Evolutionary conservation across 2,797 vertebrate genomes (phyloP), one percentile per base, ranked within the genome.

Genomic region (Danio tinwini): DNA sequence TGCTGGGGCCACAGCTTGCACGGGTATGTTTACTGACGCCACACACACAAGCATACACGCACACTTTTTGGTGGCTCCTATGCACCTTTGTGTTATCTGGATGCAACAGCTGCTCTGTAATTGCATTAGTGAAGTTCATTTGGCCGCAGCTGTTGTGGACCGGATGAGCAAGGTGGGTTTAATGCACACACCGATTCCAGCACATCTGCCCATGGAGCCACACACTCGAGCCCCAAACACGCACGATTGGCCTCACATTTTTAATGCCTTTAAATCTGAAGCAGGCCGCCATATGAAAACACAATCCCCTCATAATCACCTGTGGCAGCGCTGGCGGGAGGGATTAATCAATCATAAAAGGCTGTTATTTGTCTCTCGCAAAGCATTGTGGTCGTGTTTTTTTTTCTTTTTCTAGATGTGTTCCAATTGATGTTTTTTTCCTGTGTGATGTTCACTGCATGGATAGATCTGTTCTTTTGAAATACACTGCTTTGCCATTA

Each of bases 1-100:
- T 65, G 83, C 91, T 89, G 86, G 89, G 91, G 92, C 91, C 90
- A 86, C 87, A 86, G 86, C 90, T 92, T 92, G 92, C 85, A 82
- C 78, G 86, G 88, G 91, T 93, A 90, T 90, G 88, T 91, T 89
- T 89, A 89, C 89, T 52, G 87, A 91, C 86, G 84, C 82, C 76
- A 52, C 75, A 7, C 81, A 13, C 76, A 76, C 82, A 81, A 71
- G 63, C 42, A 53, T 56, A 72, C 77, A 68, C 52, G 61, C 2
- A 58, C 50, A n/a, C 65, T 53, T 19, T 16, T 42, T 5, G 7
- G 67, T 13, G 17, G 52, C 52, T 72, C 42, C 12, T 29, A 56
- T 47, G 4, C 70, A 74, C 82, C 76, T 68, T 74, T 77, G 74
- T 67, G 63, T 56, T 77, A 45, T 58, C 42, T 59, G n/a, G 62